Evolutionary conservation across 2,888 invertebrate species (phyloP).

Genomic region (Lymantria monacha): DNA sequence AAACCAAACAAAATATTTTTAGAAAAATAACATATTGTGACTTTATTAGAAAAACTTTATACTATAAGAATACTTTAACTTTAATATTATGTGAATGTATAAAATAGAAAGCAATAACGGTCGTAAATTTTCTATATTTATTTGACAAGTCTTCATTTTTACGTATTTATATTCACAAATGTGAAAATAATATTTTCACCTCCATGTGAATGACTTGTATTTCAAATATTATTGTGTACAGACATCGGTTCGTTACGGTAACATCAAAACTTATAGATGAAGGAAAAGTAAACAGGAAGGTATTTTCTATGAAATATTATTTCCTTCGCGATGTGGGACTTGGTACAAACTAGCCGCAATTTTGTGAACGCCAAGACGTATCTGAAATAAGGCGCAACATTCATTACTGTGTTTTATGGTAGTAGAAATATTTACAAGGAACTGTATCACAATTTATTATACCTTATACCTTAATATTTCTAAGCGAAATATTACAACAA

Average conservation of each 20-base stretch:
- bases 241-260: slow-evolving; percentile 14
- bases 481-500: too few species aligned
- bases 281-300: slow-evolving; percentile 17
- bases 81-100: not conserved
- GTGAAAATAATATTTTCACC: not conserved
- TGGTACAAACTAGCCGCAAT: slow-evolving; percentile 12
- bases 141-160: not conserved
- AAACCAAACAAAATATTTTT: too few species aligned
- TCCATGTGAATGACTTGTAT: not conserved
- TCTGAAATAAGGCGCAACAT: not conserved
- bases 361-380: not conserved
- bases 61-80: too few species aligned
- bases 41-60: too few species aligned
- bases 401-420: not conserved
- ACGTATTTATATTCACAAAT: not conserved
- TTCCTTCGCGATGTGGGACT: slow-evolving; percentile 10
- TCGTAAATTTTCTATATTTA: not conserved
- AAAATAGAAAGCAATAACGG: not conserved
- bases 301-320: slow-evolving; percentile 23
- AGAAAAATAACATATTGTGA: too few species aligned
- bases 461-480: too few species aligned
- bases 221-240: slow-evolving; percentile 4
- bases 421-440: not conserved
- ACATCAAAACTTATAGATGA: slow-evolving; percentile 12
- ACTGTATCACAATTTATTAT: not conserved